Conservation (phyloP, 2,888 invertebrate species). For the Bibio marci region DNA sequence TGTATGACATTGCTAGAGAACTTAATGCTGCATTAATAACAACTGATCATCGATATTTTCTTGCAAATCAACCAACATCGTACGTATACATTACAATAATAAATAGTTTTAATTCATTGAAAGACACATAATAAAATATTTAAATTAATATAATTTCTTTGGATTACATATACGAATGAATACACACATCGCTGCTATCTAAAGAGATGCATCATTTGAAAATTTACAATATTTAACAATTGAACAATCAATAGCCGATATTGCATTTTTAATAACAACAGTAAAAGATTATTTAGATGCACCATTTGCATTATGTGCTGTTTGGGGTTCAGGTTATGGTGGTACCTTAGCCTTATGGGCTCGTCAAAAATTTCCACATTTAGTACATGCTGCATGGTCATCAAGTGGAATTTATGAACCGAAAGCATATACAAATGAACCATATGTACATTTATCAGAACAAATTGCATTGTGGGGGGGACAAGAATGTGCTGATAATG, state of each 20-base stretch:
- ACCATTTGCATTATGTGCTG: neutral
- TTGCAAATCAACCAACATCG: conserved; percentile 2
- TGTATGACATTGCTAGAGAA: conserved; percentile 4
- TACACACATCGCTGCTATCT: no score
- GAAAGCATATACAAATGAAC: neutral
- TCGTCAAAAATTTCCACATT: conserved; percentile 6
- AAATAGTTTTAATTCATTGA: no score
- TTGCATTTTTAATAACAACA: conserved; percentile 2
- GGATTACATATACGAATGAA: no score
- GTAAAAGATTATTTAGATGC: neutral
- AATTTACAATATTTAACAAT: conserved; percentile 4
- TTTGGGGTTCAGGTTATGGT: conserved; percentile 6
- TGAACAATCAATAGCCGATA: conserved; percentile 6
- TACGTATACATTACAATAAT: neutral
- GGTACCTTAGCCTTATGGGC: conserved; percentile 5
- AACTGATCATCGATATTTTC: conserved; percentile 5
- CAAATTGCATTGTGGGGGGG: neutral
- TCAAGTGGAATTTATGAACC: conserved; percentile 2
- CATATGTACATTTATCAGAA: neutral
- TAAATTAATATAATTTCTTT: no score
- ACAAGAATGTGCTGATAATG: neutral
- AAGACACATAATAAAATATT: no score
- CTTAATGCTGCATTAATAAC: conserved; percentile 2
- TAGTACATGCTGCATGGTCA: conserved; percentile 6
- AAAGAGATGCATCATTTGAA: conserved; percentile 1